Conservation (phyloP, 1,140 invertebrate genomes). For the Bombyx mandarina region DNA sequence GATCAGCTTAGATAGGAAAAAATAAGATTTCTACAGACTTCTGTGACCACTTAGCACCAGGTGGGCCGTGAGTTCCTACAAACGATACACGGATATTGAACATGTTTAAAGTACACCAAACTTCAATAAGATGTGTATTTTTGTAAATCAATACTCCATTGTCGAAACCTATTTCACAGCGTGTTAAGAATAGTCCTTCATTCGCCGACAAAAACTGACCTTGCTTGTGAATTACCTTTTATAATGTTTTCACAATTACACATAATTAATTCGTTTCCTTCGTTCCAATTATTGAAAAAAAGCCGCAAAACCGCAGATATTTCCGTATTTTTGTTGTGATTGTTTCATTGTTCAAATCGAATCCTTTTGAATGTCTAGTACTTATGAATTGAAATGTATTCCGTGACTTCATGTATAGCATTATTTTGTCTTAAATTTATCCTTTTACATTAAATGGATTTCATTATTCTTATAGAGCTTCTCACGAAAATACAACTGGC, state of each 20-base stretch:
- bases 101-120: too few relatives aligned
- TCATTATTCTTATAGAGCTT: constrained; percentile 7
- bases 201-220: constrained; percentile 9
- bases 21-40: too few relatives aligned
- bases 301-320: constrained; percentile 31
- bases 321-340: constrained; percentile 39
- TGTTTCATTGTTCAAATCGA: constrained; percentile 15
- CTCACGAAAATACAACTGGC: constrained; percentile 3
- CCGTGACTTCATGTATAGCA: not conserved
- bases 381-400: constrained; percentile 8
- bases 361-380: constrained; percentile 13
- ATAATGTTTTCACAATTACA: constrained; percentile 9
- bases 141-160: too few relatives aligned
- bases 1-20: too few relatives aligned
- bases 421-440: too few relatives aligned
- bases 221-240: constrained; percentile 7
- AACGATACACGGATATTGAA: too few relatives aligned
- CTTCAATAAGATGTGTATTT: too few relatives aligned
- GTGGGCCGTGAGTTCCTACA: too few relatives aligned
- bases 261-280: constrained; percentile 3
- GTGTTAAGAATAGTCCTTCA: not conserved
- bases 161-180: not conserved
- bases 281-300: constrained; percentile 21
- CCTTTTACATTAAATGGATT: not conserved
- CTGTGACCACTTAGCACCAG: too few relatives aligned